Evolutionary conservation across 2,888 invertebrate species (phyloP), one percentile per base, ranked within the genome.

Genomic region (Cephus runcator): DNA sequence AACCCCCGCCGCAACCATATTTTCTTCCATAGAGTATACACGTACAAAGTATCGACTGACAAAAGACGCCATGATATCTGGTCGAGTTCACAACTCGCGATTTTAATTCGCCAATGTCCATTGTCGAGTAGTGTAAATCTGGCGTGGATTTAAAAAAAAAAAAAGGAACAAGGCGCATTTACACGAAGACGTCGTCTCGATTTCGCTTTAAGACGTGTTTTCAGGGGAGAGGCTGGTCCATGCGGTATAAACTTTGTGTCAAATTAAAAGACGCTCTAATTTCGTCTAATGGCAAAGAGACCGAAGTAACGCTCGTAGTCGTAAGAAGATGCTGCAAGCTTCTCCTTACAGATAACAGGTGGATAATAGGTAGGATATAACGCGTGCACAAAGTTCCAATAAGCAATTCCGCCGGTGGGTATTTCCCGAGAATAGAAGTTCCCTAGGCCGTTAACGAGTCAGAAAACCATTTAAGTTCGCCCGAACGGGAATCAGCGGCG

Each of bases 381-480:
- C 34, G 71, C 71, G 31, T 31, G 34, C 34, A 31, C 73, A 71
- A 77, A 78, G 68, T 80, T 78, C 74, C 75, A 76, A 79, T 78
- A 75, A 78, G 80, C 76, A 76, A 78, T 80, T 80, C 78, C n/a
- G 69, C 34, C 56, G 23, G 56, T 23, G 23, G 56, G 56, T 23
- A 34, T 56, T 56, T 56, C 56, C 23, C 23, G 23, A 56, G 56
- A 56, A 56, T 56, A 34, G 71, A 34, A 71, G 71, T 31, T 33
- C 31, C 71, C 78, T 75, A 33, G 68, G 73, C 73, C 75, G 77
- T 75, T 81, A 81, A 77, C 80, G 80, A 87, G 81, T 84, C 82
- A 81, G 86, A 86, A 87, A 85, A 85, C 81, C 81, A 86, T 88
- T 85, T 83, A 86, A 88, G 85, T 86, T 87, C 69, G 80, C 79